Percentiles rank a stretch among this genome's conserved stretches.
These are phyloP conservation scores for Hyppa rectilinea DNA, from an alignment of 2,888 invertebrate genomes.

Conservation along the genomic window DNA sequence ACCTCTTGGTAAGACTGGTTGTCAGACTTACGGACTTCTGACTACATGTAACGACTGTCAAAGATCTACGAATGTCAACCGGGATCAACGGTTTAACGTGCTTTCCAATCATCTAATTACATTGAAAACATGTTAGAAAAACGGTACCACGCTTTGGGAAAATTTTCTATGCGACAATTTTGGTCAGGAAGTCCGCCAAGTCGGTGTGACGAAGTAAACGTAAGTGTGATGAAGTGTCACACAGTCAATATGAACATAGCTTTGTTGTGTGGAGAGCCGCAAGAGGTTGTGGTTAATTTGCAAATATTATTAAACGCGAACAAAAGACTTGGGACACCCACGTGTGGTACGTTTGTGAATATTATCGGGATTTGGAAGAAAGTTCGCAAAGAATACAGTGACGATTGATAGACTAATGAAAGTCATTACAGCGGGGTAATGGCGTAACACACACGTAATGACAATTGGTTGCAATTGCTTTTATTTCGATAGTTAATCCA, in stretches of 20 bases:
- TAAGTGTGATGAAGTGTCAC: conserved; percentile 29
- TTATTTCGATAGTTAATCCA: no score
- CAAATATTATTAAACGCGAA: conserved; percentile 81
- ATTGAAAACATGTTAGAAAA: background rate
- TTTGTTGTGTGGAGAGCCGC: conserved; percentile 56
- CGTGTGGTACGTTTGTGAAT: conserved; percentile 48
- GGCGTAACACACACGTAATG: no score
- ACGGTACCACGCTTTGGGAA: background rate
- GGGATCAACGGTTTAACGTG: background rate
- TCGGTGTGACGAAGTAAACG: conserved; percentile 1
- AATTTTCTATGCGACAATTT: background rate
- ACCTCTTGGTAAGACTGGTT: no score
- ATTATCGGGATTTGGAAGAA: conserved; percentile 34
- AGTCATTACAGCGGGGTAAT: no score
- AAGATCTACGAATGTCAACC: background rate
- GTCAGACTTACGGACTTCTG: no score
- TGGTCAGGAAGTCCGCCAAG: conserved; percentile 6
- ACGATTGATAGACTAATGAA: background rate
- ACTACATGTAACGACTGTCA: no score
- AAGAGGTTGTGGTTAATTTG: conserved; percentile 74
- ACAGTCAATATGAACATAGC: conserved; percentile 48
- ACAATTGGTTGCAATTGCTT: no score
- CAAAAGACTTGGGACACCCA: conserved; percentile 74
- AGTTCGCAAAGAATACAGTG: conserved; percentile 20
- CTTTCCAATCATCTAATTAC: background rate